Evolutionary conservation across 2,113 vertebrate species (phyloP).

Genomic region (Microcebus griseorufus): DNA sequence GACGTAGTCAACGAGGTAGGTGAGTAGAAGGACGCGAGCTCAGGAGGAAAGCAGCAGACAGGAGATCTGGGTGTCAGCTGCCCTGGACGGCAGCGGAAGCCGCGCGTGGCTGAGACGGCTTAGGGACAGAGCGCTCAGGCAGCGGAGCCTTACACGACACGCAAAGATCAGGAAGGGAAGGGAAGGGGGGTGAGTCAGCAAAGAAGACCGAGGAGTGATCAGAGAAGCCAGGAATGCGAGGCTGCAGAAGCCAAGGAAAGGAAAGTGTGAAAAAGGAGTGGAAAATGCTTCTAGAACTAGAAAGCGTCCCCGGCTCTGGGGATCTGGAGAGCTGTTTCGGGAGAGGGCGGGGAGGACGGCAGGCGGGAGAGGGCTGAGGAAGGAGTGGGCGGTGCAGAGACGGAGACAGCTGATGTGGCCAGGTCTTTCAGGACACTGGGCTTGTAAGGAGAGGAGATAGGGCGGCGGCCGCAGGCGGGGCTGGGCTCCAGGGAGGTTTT

Average conservation of each 20-base stretch:
- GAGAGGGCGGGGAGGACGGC: neutral
- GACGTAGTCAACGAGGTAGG: neutral
- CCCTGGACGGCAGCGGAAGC: neutral
- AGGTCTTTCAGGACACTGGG: neutral
- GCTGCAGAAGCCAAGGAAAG: neutral
- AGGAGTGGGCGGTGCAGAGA: neutral
- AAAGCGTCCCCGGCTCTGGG: neutral
- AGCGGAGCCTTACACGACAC: neutral
- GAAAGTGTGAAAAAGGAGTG: neutral
- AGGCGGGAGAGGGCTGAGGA: neutral
- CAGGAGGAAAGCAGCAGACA: neutral
- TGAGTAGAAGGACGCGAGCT: neutral
- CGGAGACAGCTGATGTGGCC: neutral
- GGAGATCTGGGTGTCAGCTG: neutral
- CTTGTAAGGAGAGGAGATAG: neutral
- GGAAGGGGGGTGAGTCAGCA: constrained; percentile 40
- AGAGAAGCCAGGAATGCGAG: neutral
- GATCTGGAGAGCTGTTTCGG: neutral
- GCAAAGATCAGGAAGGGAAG: neutral
- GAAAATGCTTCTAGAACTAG: neutral
- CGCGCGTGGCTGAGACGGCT: neutral
- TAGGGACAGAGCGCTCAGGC: neutral
- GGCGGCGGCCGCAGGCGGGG: neutral
- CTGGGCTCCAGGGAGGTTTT: neutral
- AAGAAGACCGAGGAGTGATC: neutral